Evolutionary conservation across 2,113 vertebrate species (phyloP).

Genomic region (Bothrops jararaca): DNA sequence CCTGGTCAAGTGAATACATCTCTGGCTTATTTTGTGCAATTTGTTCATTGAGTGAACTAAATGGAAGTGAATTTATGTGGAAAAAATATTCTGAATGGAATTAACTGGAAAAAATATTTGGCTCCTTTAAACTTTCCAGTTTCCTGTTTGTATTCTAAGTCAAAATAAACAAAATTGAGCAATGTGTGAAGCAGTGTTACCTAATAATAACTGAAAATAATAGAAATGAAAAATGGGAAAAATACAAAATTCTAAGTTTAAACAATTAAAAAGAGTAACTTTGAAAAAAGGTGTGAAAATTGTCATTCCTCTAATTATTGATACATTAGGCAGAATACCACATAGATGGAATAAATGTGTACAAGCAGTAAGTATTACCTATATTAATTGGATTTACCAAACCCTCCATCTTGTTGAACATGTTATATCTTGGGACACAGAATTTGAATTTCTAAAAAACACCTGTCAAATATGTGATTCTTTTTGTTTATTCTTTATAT

Average conservation of each 20-base stretch:
- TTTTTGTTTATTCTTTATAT: background rate
- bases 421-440: background rate
- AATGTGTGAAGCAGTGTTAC: background rate
- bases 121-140: background rate
- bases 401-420: background rate
- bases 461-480: background rate
- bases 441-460: background rate
- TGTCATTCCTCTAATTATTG: background rate
- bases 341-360: background rate
- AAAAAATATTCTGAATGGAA: background rate
- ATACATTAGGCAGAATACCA: background rate
- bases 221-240: background rate
- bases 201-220: background rate
- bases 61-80: background rate
- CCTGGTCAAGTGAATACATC: background rate
- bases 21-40: background rate
- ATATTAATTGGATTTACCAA: background rate
- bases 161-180: background rate
- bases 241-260: background rate
- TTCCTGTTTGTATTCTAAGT: background rate
- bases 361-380: background rate
- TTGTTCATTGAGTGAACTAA: background rate
- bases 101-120: background rate
- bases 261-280: background rate
- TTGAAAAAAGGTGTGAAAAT: background rate